These are phyloP conservation scores for Thinocorus orbignyianus DNA, from an alignment of 2,113 vertebrate species.

Conservation along the genomic window DNA sequence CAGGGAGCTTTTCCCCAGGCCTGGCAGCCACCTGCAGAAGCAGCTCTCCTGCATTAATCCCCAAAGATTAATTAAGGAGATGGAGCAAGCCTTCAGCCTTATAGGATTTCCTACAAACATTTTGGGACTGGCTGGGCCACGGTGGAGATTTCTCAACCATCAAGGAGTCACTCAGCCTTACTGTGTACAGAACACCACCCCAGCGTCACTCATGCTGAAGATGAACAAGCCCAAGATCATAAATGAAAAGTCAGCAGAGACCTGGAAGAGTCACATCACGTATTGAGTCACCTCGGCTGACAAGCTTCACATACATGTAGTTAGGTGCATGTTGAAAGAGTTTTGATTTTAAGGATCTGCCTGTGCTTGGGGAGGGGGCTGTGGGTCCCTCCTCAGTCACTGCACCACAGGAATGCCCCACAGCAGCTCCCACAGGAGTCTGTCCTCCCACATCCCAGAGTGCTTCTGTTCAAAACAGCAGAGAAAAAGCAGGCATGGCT, in stretches of 20 bases:
- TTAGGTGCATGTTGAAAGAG: neutral
- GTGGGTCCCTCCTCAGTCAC: neutral
- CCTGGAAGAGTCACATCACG: neutral
- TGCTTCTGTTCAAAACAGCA: neutral
- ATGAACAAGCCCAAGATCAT: neutral
- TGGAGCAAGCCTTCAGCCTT: neutral
- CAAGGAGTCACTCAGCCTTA: accelerated
- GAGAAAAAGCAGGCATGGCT: neutral
- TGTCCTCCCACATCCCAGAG: neutral
- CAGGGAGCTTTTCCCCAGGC: neutral
- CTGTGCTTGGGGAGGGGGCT: accelerated
- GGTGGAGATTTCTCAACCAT: neutral
- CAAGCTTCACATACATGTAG: accelerated
- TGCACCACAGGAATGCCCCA: neutral
- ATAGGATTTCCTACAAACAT: accelerated
- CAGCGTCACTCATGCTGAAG: neutral
- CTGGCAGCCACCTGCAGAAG: neutral
- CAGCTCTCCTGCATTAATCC: neutral
- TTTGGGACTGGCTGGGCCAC: accelerated
- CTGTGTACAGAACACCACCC: accelerated
- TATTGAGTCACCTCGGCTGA: accelerated
- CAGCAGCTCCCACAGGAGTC: neutral
- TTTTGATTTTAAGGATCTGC: neutral
- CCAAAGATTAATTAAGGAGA: slow-evolving; percentile 33
- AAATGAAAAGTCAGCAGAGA: neutral